phyloP scores from a whole-genome alignment of 1,140 invertebrate species.

The Nixonia krombeini region DNA sequence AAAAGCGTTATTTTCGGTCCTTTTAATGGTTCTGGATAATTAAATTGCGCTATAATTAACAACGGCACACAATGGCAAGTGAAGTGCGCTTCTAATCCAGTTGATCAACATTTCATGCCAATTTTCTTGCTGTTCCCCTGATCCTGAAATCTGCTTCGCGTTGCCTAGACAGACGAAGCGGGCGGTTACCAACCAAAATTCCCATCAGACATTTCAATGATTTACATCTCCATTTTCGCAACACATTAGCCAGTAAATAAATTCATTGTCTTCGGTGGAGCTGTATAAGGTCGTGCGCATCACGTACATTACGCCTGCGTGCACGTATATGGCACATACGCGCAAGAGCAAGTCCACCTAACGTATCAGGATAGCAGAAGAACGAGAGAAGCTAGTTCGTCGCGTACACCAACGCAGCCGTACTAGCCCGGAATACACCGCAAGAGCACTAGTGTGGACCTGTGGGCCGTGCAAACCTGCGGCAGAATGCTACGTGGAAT shows the following conservation, averaged over 20 bases:
- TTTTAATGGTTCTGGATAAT: too few species aligned
- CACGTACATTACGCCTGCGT: conserved; percentile 45
- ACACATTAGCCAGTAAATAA: conserved; percentile 24
- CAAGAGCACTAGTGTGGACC: too few species aligned
- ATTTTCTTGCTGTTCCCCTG: conserved; percentile 27
- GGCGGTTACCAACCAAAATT: conserved; percentile 29
- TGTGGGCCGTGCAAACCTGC: too few species aligned
- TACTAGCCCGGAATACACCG: too few species aligned
- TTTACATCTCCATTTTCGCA: conserved; percentile 22
- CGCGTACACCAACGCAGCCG: conserved; percentile 19
- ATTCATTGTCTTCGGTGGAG: conserved; percentile 30
- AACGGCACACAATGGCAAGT: too few species aligned
- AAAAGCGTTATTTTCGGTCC: too few species aligned
- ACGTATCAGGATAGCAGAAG: conserved; percentile 45
- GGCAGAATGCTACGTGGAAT: too few species aligned
- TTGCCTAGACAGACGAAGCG: conserved; percentile 27
- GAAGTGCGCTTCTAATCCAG: too few species aligned
- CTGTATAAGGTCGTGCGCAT: conserved; percentile 37
- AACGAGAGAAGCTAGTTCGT: conserved; percentile 25
- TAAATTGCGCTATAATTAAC: too few species aligned
- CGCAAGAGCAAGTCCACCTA: conserved; percentile 48
- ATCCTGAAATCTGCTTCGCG: conserved; percentile 35
- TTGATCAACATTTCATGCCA: too few species aligned
- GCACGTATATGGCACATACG: conserved; percentile 52
- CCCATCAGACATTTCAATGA: conserved; percentile 18